These are phyloP conservation scores for Helleia helle DNA, from an alignment of 2,888 invertebrate species.

Conservation along the genomic window DNA sequence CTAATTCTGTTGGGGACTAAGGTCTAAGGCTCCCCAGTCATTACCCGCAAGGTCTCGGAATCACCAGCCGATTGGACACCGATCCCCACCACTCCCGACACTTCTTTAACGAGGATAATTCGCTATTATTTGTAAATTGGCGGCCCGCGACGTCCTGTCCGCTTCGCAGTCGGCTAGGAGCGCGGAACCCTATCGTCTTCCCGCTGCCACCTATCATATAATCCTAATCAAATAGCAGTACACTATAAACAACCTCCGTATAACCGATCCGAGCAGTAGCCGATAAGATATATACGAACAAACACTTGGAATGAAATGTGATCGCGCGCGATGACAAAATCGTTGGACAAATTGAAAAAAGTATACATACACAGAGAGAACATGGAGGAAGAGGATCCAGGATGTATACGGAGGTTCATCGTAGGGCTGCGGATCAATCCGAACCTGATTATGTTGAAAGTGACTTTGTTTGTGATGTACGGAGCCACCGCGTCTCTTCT, in stretches of 20 bases:
- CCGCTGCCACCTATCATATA: conserved; percentile 33
- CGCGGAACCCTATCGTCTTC: conserved; percentile 50
- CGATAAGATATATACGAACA: conserved; percentile 59
- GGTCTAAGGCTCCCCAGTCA: conserved; percentile 54
- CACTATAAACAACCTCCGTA: conserved; percentile 35
- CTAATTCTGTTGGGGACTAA: conserved; percentile 51
- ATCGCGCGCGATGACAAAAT: conserved; percentile 42
- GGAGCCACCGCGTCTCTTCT: conserved; percentile 89
- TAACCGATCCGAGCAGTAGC: conserved; percentile 49
- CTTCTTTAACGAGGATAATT: conserved; percentile 74
- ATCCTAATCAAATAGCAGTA: conserved; percentile 53
- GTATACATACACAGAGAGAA: conserved; percentile 67
- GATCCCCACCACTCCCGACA: conserved; percentile 71
- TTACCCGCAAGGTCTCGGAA: conserved; percentile 68
- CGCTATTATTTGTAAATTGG: conserved; percentile 73
- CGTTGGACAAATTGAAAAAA: conserved; percentile 43
- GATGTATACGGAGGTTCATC: conserved; percentile 59
- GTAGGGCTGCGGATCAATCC: conserved; percentile 78
- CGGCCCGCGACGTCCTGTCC: conserved; percentile 54
- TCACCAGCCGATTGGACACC: conserved; percentile 65
- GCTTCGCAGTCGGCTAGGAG: conserved; percentile 58
- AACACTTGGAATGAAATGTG: conserved; percentile 32
- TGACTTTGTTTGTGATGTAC: conserved; percentile 87
- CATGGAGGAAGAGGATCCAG: conserved; percentile 57
- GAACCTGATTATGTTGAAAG: conserved; percentile 85